Conservation (phyloP, 2,888 invertebrate genomes). For the Molorchus minor region DNA sequence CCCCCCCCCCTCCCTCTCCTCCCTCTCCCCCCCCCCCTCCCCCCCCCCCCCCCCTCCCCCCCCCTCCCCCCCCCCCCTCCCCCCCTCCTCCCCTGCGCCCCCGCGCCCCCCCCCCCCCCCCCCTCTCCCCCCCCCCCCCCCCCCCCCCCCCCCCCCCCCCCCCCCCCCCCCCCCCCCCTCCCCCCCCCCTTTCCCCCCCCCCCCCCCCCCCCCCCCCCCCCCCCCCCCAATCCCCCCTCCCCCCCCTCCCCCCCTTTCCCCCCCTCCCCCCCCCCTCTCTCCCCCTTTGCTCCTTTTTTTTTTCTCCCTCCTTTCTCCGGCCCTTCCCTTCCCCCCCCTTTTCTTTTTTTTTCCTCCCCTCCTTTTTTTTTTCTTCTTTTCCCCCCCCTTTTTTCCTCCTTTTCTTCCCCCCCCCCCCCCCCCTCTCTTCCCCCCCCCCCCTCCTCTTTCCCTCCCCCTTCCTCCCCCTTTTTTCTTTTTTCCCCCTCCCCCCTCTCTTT, state of each 20-base stretch:
- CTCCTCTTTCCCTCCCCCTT: not conserved
- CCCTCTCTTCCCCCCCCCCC: not conserved
- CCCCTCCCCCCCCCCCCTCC: not conserved
- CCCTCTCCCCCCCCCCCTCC: not conserved
- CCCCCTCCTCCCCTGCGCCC: not conserved
- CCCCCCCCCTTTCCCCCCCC: not conserved
- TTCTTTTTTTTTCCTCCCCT: not conserved
- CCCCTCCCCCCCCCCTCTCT: not conserved
- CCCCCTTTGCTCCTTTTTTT: constrained; percentile 29
- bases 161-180: not conserved
- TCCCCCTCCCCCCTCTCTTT: not conserved
- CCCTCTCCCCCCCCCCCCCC: not conserved
- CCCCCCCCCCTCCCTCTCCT: not conserved
- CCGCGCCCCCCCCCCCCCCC: too few relatives aligned
- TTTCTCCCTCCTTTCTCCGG: not conserved
- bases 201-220: not conserved
- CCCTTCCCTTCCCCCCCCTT: not conserved
- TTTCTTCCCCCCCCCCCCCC: not conserved
- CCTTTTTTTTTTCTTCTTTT: not conserved
- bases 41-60: not conserved
- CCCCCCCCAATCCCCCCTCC: not conserved
- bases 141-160: not conserved
- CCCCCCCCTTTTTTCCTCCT: not conserved
- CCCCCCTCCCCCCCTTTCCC: not conserved
- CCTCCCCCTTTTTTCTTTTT: not conserved